Evolutionary conservation across 2,113 vertebrate species (phyloP).

Genomic region (Stegostoma tigrinum): DNA sequence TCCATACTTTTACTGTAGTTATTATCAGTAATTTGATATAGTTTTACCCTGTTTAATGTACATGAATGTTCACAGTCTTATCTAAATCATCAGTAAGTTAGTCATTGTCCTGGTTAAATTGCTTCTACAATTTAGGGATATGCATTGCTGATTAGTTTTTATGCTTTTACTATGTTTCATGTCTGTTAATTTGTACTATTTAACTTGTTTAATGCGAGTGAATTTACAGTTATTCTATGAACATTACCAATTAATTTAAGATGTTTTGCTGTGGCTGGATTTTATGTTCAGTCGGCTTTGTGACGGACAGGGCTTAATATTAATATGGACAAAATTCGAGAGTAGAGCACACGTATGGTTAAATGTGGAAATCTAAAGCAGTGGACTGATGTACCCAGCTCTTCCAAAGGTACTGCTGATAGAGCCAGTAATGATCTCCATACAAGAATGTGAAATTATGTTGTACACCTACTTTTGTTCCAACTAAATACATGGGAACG

Average conservation of each 20-base stretch:
- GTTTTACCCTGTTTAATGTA: too few relatives aligned
- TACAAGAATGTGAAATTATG: not conserved
- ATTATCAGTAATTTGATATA: too few relatives aligned
- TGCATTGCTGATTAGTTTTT: not conserved
- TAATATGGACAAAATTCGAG: not conserved
- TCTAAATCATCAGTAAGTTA: too few relatives aligned
- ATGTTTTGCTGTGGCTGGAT: too few relatives aligned
- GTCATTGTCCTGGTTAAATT: not conserved
- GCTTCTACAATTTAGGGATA: not conserved
- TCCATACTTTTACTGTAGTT: too few relatives aligned
- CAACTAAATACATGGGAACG: not conserved
- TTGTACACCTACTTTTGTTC: not conserved
- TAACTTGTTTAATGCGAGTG: too few relatives aligned
- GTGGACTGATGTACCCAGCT: not conserved
- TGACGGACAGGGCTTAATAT: not conserved
- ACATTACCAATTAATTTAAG: too few relatives aligned
- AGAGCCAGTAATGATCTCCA: not conserved
- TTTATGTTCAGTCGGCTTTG: not conserved
- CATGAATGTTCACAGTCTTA: too few relatives aligned
- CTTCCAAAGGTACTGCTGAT: not conserved
- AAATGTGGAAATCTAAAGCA: not conserved
- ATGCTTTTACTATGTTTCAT: too few relatives aligned
- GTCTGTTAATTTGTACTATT: too few relatives aligned
- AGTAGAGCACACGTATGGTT: not conserved
- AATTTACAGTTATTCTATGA: too few relatives aligned